These are phyloP conservation scores for Pandion haliaetus DNA, from an alignment of 2,113 vertebrate species.

Conservation along the genomic window DNA sequence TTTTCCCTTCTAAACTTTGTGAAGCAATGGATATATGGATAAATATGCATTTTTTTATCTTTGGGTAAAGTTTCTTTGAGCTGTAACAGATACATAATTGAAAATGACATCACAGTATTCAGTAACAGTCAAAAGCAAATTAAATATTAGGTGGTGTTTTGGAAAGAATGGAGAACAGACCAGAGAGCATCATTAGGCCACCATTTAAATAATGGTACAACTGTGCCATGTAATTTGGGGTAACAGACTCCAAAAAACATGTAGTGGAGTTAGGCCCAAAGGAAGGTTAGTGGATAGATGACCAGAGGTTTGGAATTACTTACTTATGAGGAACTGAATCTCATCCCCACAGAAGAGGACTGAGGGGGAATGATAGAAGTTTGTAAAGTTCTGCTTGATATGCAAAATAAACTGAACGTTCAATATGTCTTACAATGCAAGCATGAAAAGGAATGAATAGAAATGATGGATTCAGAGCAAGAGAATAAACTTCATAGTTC, in stretches of 20 bases:
- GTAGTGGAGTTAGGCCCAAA: not conserved
- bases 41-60: no score
- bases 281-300: not conserved
- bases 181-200: not conserved
- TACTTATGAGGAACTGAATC: not conserved
- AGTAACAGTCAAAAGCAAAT: not conserved
- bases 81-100: not conserved
- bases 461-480: not conserved
- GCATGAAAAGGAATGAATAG: not conserved
- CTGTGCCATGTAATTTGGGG: not conserved
- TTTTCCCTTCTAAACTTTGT: not conserved
- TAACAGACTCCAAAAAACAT: not conserved
- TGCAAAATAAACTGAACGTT: not conserved
- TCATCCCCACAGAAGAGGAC: not conserved
- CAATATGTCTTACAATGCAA: not conserved
- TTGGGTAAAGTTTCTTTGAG: not conserved
- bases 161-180: not conserved
- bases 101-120: not conserved
- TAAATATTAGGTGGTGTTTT: not conserved
- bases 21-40: not conserved
- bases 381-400: not conserved
- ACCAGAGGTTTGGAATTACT: not conserved
- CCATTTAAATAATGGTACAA: not conserved
- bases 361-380: not conserved
- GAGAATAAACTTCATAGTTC: not conserved